Evolutionary conservation across 2,888 invertebrate genomes (phyloP).

Genomic region (Furcula furcula): DNA sequence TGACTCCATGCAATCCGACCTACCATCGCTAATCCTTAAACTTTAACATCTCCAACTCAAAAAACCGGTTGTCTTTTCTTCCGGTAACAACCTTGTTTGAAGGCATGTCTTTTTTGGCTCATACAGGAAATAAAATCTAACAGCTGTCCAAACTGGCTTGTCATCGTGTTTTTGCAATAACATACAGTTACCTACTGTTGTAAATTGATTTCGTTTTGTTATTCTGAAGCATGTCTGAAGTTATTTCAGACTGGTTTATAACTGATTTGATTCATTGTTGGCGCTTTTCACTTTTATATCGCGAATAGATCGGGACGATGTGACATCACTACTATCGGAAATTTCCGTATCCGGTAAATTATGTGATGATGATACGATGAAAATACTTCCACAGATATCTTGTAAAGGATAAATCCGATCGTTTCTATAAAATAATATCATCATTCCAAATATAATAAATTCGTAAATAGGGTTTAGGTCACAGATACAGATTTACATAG

Average conservation of each 20-base stretch:
- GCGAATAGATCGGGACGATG: no score
- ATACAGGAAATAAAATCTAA: slow-evolving; percentile 19
- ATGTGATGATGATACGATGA: no score
- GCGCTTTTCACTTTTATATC: no score
- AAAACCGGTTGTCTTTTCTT: slow-evolving; percentile 16
- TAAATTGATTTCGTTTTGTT: slow-evolving; percentile 1
- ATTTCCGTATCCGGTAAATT: no score
- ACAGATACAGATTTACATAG: no score
- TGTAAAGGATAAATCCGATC: no score
- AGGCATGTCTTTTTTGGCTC: slow-evolving; percentile 15
- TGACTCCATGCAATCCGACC: slow-evolving; percentile 46
- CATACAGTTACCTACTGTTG: background rate
- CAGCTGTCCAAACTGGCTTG: slow-evolving; percentile 5
- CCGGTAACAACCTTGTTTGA: slow-evolving; percentile 19
- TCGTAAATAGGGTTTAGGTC: no score
- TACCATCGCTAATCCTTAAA: slow-evolving; percentile 26
- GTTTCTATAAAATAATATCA: no score
- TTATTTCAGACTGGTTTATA: background rate
- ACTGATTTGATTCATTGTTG: background rate
- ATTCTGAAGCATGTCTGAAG: background rate
- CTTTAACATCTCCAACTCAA: slow-evolving; percentile 16
- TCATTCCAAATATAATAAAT: no score
- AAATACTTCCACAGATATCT: no score
- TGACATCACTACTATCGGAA: no score
- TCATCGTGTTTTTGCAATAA: background rate